Conservation (phyloP, 2,888 invertebrate species). For the Lapara coniferarum region DNA sequence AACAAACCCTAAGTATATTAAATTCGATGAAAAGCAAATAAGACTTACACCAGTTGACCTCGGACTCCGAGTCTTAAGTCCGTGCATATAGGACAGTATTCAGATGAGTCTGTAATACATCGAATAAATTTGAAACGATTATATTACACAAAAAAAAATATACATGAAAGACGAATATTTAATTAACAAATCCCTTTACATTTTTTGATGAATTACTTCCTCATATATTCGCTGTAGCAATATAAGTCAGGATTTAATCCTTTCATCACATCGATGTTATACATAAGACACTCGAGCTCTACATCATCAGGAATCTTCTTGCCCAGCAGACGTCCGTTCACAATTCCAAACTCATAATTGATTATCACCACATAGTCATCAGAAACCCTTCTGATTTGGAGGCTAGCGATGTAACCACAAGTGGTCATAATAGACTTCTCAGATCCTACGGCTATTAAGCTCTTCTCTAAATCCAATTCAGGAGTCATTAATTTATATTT, state of each 20-base stretch:
- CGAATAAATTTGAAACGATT: too few species aligned
- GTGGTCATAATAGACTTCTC: neutral
- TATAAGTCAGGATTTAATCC: neutral
- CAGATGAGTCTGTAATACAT: too few species aligned
- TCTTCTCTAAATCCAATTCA: neutral
- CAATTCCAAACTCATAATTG: neutral
- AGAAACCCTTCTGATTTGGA: neutral
- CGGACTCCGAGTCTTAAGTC: too few species aligned
- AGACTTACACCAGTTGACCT: too few species aligned
- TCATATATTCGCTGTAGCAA: neutral
- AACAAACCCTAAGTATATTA: too few species aligned
- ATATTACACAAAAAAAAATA: neutral
- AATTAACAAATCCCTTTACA: too few species aligned
- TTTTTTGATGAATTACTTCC: too few species aligned
- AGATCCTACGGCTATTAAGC: neutral
- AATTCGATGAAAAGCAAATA: too few species aligned
- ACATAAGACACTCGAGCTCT: neutral
- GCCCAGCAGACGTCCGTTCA: neutral
- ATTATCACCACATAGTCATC: neutral
- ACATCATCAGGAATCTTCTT: neutral
- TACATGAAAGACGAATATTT: too few species aligned
- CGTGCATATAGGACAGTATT: too few species aligned
- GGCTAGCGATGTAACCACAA: conserved; percentile 1
- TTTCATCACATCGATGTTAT: neutral
- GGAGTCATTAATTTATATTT: neutral